Conservation (phyloP, 2,113 vertebrate genomes). For the Crotalus tigris region DNA sequence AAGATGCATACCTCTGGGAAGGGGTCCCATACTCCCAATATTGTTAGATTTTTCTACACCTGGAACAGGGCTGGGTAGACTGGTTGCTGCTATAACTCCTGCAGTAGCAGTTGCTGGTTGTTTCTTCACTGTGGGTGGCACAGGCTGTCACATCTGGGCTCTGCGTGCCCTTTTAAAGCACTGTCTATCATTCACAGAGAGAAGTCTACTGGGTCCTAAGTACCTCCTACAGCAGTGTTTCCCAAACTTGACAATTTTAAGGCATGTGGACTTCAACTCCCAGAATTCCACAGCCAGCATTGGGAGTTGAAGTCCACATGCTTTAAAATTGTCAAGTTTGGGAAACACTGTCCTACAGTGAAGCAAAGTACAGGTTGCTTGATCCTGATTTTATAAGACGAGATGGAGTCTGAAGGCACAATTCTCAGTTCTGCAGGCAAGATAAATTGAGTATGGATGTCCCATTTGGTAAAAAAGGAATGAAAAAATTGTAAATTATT, state of each 20-base stretch:
- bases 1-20: background rate
- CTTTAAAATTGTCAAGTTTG: too few relatives aligned
- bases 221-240: background rate
- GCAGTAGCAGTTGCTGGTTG: slow-evolving; percentile 3
- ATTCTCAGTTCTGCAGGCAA: background rate
- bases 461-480: background rate
- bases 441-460: background rate
- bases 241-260: too few relatives aligned
- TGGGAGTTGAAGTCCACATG: too few relatives aligned
- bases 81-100: background rate
- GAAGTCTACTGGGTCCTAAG: slow-evolving; percentile 65
- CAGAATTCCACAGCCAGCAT: too few relatives aligned
- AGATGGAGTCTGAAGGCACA: background rate
- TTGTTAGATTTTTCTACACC: slow-evolving; percentile 19
- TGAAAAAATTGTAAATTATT: background rate
- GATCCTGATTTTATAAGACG: background rate
- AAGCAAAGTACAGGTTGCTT: background rate
- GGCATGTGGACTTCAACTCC: too few relatives aligned
- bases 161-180: slow-evolving; percentile 46
- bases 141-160: slow-evolving; percentile 62
- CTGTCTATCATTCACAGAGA: slow-evolving; percentile 33
- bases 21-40: background rate
- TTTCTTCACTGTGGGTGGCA: slow-evolving; percentile 56
- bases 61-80: background rate
- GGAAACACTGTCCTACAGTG: background rate